These are phyloP conservation scores for Ceryle rudis DNA, from an alignment of 2,797 vertebrate species.

Conservation along the genomic window DNA sequence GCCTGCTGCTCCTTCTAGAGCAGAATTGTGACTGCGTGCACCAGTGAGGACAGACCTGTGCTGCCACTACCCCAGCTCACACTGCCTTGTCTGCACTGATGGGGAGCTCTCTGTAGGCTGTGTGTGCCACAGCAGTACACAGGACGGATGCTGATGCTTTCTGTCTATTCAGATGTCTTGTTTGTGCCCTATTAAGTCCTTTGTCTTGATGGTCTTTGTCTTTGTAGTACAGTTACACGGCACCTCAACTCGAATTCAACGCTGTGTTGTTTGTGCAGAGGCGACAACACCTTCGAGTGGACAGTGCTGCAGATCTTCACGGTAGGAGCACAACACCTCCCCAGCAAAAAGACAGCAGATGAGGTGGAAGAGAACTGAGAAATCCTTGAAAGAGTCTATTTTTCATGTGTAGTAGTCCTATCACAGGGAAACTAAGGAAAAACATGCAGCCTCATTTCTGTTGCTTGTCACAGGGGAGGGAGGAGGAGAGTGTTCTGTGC, in stretches of 20 bases:
- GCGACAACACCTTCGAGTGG: conserved; percentile 89
- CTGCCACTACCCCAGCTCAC: neutral
- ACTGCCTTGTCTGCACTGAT: neutral
- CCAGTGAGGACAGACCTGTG: neutral
- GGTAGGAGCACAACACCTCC: conserved; percentile 76
- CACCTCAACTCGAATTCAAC: conserved; percentile 84
- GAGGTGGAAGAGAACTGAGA: neutral
- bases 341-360: neutral
- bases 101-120: neutral
- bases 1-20: neutral
- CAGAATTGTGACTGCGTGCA: neutral
- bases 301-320: conserved; percentile 88
- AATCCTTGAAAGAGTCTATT: neutral
- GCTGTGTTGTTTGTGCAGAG: conserved; percentile 92
- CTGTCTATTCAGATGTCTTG: neutral
- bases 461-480: neutral
- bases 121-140: neutral
- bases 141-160: neutral
- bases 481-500: neutral
- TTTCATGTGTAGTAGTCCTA: neutral
- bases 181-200: neutral
- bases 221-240: conserved; percentile 89
- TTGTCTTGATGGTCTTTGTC: conserved; percentile 35
- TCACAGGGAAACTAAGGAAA: neutral
- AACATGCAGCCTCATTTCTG: neutral